Base-by-base conservation (phyloP, 1,140 invertebrate species). In the Cydia amplana region DNA sequence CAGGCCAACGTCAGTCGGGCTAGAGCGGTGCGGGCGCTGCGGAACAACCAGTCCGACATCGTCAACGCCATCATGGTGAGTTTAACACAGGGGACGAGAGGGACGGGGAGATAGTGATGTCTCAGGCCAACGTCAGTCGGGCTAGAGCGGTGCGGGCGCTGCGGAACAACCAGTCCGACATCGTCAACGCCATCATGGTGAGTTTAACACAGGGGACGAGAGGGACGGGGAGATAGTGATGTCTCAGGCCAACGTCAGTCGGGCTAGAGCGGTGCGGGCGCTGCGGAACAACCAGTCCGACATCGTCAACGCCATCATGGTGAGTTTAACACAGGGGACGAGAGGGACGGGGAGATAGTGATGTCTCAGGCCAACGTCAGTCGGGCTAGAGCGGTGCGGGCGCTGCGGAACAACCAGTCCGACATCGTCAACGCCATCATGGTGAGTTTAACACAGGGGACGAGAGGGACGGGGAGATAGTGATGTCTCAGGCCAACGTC, bases 151-250 rank as follows among this genome's bases (percentile, higher is more conserved):
- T 99, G 65, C 97, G 97, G 93, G 99, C 99, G 14, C 95, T 99
- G 5, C 97, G 97, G 91, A 99, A 99, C 93, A 99, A 99, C 93
- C 95, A 96, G 84, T 99, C 99, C 90, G 99, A 99, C 93, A 99
- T 99, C 91, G 99, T 97, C 74, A 97, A 97, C 93, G 97, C 96
- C 82, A 97, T 97, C 81, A 97, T 97, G 97, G 97, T 93, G 75
- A 72, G 85, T 80, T 25, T 1, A 3, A 1, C 25, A 3, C 25
- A 18, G 96, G 99, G 0, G 98, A 99, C 92, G 97, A 98, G 76
- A 99, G 99, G 93, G 99, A 99, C 85, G 97, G 99, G 87, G 98
- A 99, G 84, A 95, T 99, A 75, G 99, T 99, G 14, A 99, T 99
- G 95, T 96, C 96, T 49, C 99, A 99, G 93, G 98, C 99, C n/a